phyloP scores from a whole-genome alignment of 2,888 invertebrate species.

The Drosophila lutescens region DNA sequence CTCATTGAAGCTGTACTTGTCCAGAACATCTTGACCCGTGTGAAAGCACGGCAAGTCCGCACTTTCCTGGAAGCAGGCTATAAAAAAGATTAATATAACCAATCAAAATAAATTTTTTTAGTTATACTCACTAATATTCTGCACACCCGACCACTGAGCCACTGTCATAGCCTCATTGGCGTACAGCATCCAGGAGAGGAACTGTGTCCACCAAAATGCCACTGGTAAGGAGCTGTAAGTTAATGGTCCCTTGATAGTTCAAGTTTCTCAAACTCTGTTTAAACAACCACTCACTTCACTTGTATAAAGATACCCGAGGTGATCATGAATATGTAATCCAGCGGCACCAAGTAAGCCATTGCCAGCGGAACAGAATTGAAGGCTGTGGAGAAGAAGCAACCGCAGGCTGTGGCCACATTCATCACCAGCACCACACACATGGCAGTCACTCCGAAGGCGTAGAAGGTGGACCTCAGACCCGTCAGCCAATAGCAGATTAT shows the following conservation, averaged over 20 bases:
- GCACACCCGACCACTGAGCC: slow-evolving; percentile 91
- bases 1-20: slow-evolving; percentile 89
- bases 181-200: slow-evolving; percentile 94
- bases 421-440: slow-evolving; percentile 90
- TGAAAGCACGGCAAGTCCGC: slow-evolving; percentile 89
- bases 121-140: slow-evolving; percentile 81
- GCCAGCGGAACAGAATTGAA: slow-evolving; percentile 92
- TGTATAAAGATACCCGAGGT: slow-evolving; percentile 94
- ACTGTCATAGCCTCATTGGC: slow-evolving; percentile 93
- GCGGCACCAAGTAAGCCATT: slow-evolving; percentile 93
- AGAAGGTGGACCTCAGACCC: slow-evolving; percentile 89
- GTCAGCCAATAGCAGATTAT: slow-evolving; percentile 94
- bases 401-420: slow-evolving; percentile 94
- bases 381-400: slow-evolving; percentile 94
- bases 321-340: slow-evolving; percentile 94
- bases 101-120: no score
- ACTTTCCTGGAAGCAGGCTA: slow-evolving; percentile 87
- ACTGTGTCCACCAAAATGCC: slow-evolving; percentile 90
- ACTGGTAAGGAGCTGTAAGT: slow-evolving; percentile 88
- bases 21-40: slow-evolving; percentile 89
- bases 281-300: slow-evolving; percentile 87
- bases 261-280: no score
- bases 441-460: slow-evolving; percentile 89
- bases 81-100: no score
- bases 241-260: background rate